These are phyloP conservation scores for Formica exsecta DNA, from an alignment of 1,140 invertebrate species.

Conservation along the genomic window DNA sequence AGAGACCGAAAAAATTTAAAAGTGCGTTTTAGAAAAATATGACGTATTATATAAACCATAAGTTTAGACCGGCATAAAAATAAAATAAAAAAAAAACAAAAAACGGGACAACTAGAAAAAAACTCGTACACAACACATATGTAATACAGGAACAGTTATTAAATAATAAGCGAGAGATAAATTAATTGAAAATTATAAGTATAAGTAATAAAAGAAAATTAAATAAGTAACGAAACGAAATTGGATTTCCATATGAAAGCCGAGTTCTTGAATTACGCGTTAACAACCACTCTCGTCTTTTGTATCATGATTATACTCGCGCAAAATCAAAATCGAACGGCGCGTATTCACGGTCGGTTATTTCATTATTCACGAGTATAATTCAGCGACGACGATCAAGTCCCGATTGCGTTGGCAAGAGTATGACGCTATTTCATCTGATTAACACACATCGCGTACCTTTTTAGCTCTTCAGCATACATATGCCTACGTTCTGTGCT, in stretches of 20 bases:
- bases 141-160: not conserved
- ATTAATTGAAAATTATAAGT: slow-evolving; percentile 18
- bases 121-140: not conserved
- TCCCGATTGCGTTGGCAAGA: slow-evolving; percentile 58
- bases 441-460: slow-evolving; percentile 58
- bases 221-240: slow-evolving; percentile 35
- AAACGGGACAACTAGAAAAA: not conserved
- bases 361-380: slow-evolving; percentile 63
- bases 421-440: slow-evolving; percentile 57
- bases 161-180: slow-evolving; percentile 32
- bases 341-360: slow-evolving; percentile 53
- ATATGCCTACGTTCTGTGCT: not conserved
- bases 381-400: slow-evolving; percentile 58
- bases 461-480: slow-evolving; percentile 52
- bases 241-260: slow-evolving; percentile 33
- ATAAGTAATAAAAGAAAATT: slow-evolving; percentile 37
- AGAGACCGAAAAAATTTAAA: slow-evolving; percentile 30
- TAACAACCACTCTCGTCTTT: slow-evolving; percentile 50
- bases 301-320: slow-evolving; percentile 16
- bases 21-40: slow-evolving; percentile 20
- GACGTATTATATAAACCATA: not conserved
- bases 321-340: slow-evolving; percentile 54
- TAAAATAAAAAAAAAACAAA: not conserved
- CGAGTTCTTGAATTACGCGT: slow-evolving; percentile 45
- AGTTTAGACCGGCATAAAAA: not conserved